A percentile compares a stretch with the other conserved stretches of the same genome.
Conservation (phyloP, 2,113 vertebrate species). For the Haemorhous mexicanus region DNA sequence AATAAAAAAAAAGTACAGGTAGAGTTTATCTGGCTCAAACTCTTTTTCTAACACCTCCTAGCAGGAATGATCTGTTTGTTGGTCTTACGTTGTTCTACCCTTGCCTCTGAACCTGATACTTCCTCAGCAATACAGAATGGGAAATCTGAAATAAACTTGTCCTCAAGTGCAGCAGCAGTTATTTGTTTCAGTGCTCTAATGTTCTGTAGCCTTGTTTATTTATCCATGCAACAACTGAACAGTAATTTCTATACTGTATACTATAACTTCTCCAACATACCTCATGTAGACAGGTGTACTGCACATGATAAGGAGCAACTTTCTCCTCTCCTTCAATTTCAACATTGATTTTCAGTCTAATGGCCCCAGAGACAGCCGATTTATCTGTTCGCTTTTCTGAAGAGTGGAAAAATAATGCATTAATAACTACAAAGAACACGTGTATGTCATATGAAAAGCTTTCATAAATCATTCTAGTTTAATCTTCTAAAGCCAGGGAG, state of each 20-base stretch:
- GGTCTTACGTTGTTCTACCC: background rate
- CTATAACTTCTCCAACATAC: conserved; percentile 61
- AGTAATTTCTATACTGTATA: background rate
- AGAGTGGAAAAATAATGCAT: background rate
- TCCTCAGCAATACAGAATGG: background rate
- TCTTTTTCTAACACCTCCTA: background rate
- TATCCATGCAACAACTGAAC: background rate
- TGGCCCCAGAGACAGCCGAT: conserved; percentile 94
- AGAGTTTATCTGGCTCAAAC: background rate
- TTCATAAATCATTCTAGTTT: background rate
- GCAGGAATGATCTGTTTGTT: background rate
- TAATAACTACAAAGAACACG: background rate
- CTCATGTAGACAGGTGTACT: conserved; percentile 98
- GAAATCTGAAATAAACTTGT: background rate
- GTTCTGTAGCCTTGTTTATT: background rate
- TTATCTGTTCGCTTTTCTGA: conserved; percentile 97
- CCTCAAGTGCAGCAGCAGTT: background rate
- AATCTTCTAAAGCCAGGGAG: background rate
- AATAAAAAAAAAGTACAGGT: background rate
- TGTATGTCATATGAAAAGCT: background rate
- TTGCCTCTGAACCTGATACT: background rate
- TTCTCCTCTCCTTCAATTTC: conserved; percentile 98
- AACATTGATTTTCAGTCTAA: conserved; percentile 94
- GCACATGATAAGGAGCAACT: conserved; percentile 92
- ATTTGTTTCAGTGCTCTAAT: background rate